Evolutionary conservation across 2,888 invertebrate genomes (phyloP).

Genomic region (Drosophila algonquin): DNA sequence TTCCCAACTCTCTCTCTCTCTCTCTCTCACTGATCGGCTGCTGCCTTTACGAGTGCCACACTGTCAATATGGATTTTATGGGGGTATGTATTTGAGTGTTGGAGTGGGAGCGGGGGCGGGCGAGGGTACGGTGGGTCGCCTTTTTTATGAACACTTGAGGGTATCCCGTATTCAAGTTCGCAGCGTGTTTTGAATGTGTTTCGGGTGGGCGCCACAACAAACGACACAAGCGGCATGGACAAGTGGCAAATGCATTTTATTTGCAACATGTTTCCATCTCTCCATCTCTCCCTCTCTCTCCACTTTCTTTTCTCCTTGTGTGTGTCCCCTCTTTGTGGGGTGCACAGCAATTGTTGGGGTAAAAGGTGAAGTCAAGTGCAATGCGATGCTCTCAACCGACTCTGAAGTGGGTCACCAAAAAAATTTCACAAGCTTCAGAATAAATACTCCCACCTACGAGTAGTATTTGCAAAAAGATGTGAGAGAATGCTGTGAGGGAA

Average conservation of each 20-base stretch:
- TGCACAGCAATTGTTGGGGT: slow-evolving; percentile 25
- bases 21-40: slow-evolving; percentile 19
- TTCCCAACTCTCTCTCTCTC: neutral
- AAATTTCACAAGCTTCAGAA: neutral
- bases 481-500: neutral
- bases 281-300: neutral
- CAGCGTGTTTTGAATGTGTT: slow-evolving; percentile 69
- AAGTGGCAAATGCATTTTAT: slow-evolving; percentile 72
- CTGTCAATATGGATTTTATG: slow-evolving; percentile 66
- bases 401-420: slow-evolving; percentile 29
- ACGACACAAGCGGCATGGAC: slow-evolving; percentile 32
- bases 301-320: neutral
- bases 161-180: slow-evolving; percentile 66
- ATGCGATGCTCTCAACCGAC: slow-evolving; percentile 27
- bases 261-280: slow-evolving; percentile 59
- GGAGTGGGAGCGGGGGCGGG: neutral
- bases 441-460: neutral
- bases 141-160: slow-evolving; percentile 70
- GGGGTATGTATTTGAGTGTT: slow-evolving; percentile 3
- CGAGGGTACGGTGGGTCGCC: neutral
- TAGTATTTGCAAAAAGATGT: neutral
- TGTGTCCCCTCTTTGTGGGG: slow-evolving; percentile 2
- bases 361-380: slow-evolving; percentile 62
- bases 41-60: slow-evolving; percentile 44
- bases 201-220: neutral